Base-by-base conservation (phyloP, 2,113 vertebrate species). In the Eudyptes chrysolophus region DNA sequence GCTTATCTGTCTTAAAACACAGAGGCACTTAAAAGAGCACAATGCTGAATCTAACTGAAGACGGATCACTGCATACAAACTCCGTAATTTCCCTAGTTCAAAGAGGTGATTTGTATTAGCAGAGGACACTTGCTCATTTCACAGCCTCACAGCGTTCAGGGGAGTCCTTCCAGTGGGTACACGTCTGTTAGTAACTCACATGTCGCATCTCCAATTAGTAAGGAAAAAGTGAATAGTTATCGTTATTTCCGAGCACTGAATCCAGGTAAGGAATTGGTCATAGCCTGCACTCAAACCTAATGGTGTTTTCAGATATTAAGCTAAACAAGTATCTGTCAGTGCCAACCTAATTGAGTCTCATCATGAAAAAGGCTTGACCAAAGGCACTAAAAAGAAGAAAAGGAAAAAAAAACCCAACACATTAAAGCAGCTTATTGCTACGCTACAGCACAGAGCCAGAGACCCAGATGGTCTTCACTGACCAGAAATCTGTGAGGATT, bases 391-490 rank as follows among this genome's bases (percentile, higher is more conserved):
- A 94, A 89, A 11, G 44, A 77, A 85, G 7, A 30, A 55, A 60
- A 54, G 5, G 22, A 29, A 44, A 60, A 79, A 34, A 24, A 26
- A 42, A n/a, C 51, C 5, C 60, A 76, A 30, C 30, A 38, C 70
- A 88, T 90, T 54, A 90, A 93, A 94, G 90, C 62, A 81, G 64
- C 42, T 62, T 61, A 62, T 61, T 93, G 71, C 42, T 83, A 58
- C 0, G 3, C 52, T 71, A 74, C 22, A 78, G 87, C 46, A 87
- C 65, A 64, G 88, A 88, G 92, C 66, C 87, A 70, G 85, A 92
- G 78, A 85, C 71, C 29, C 92, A 97, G 94, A 90, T 88, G 90
- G 95, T 93, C 82, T 83, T 76, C 54, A 49, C 44, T 83, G 85
- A 61, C 90, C 90, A 93, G 54, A 92, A 88, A 83, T 76, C 79